A percentile compares a stretch with the other conserved stretches of the same genome.
These are phyloP conservation scores for Pristionchus fissidentatus DNA, from an alignment of 2,888 invertebrate species.

Conservation along the genomic window DNA sequence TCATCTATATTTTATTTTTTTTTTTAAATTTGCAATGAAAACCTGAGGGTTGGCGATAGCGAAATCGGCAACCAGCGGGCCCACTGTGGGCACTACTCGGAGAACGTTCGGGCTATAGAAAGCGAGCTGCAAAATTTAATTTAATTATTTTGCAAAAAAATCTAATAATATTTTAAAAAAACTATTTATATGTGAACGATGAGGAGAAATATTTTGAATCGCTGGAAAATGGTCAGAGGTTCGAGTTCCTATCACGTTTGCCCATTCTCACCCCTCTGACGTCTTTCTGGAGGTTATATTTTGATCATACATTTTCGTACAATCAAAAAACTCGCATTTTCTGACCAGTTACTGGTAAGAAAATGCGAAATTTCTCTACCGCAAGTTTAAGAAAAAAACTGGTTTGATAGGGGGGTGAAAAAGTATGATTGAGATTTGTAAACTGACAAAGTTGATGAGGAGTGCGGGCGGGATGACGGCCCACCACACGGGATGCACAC, in stretches of 20 bases:
- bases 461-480: conserved; percentile 66
- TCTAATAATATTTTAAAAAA: background rate
- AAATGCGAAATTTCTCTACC: too few relatives aligned
- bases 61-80: conserved; percentile 38
- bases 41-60: conserved; percentile 37
- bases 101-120: conserved; percentile 20
- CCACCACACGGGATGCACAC: conserved; percentile 64
- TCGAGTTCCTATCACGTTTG: too few relatives aligned
- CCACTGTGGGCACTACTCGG: conserved; percentile 37
- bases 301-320: too few relatives aligned
- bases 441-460: conserved; percentile 66
- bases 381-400: too few relatives aligned
- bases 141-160: background rate
- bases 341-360: too few relatives aligned
- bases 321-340: too few relatives aligned
- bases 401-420: background rate
- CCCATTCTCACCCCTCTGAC: too few relatives aligned
- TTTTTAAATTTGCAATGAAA: background rate
- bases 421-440: background rate
- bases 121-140: background rate
- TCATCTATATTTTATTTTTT: background rate
- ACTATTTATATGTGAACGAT: background rate
- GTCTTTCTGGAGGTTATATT: too few relatives aligned
- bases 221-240: too few relatives aligned
- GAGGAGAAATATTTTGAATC: background rate